phyloP scores from a whole-genome alignment of 2,797 vertebrate species.

The Lycodopsis pacificus region DNA sequence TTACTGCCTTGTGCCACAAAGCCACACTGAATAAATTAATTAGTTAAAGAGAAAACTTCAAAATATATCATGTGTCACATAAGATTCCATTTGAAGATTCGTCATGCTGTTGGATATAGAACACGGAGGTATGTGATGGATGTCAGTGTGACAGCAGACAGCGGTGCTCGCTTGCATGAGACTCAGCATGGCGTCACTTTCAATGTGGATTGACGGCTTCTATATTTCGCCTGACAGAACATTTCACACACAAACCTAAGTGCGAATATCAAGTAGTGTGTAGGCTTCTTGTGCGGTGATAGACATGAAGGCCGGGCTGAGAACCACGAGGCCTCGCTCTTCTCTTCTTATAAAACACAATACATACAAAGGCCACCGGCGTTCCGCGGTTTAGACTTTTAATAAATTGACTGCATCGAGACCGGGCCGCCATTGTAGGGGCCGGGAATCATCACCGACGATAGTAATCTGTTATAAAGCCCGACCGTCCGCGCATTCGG shows the following conservation, averaged over 20 bases:
- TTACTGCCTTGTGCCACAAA: no score
- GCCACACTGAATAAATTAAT: no score
- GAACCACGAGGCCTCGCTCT: constrained; percentile 37
- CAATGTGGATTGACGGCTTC: neutral
- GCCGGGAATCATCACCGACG: neutral
- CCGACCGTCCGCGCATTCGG: neutral
- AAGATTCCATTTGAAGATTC: neutral
- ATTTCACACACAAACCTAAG: neutral
- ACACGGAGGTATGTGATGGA: neutral
- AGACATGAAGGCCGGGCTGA: constrained; percentile 28
- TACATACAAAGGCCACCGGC: constrained; percentile 13
- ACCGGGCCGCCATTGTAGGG: constrained; percentile 29
- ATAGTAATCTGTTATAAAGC: constrained; percentile 29
- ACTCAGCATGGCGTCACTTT: neutral
- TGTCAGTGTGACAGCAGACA: constrained; percentile 20
- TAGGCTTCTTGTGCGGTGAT: neutral
- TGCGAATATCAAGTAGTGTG: neutral
- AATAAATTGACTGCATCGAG: neutral
- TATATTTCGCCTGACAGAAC: neutral
- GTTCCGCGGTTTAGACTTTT: neutral
- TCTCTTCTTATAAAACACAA: constrained; percentile 5
- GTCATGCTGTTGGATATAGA: neutral
- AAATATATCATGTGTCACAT: neutral
- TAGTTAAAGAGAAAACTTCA: neutral
- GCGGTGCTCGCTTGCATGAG: neutral